Evolutionary conservation across 2,888 invertebrate species (phyloP).

Genomic region (Artemia sinica): DNA sequence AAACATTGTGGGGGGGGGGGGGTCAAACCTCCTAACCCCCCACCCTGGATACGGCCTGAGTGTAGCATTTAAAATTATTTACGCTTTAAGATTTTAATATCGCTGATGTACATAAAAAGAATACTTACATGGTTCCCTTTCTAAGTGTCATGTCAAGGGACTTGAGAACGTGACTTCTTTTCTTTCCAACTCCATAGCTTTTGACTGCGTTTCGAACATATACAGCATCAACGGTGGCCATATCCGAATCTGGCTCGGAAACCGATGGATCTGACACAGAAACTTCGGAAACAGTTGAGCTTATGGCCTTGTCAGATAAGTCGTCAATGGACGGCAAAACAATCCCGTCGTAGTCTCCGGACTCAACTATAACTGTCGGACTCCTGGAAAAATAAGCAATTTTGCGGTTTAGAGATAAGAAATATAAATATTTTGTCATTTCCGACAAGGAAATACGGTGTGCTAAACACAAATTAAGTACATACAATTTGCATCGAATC

Average conservation of each 20-base stretch:
- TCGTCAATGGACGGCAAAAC: not conserved
- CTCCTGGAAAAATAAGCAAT: not conserved
- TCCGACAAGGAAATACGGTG: no score
- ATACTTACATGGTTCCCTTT: constrained; percentile 84
- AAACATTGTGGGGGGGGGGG: no score
- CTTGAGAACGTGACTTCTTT: constrained; percentile 66
- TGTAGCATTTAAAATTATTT: no score
- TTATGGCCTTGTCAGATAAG: not conserved
- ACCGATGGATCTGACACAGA: constrained; percentile 3
- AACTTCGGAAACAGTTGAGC: constrained; percentile 14
- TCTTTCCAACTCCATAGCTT: constrained; percentile 69
- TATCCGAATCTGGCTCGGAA: constrained; percentile 16
- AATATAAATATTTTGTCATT: no score
- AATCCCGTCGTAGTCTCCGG: constrained; percentile 7
- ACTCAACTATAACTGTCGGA: not conserved
- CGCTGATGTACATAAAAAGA: not conserved
- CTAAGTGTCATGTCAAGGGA: constrained; percentile 83
- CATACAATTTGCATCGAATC: no score
- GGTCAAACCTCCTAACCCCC: no score
- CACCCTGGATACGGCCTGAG: no score
- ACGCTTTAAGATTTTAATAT: no score
- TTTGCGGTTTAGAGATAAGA: no score
- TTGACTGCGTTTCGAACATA: constrained; percentile 73
- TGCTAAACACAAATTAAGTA: no score
- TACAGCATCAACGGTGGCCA: constrained; percentile 44